Evolutionary conservation across 2,888 invertebrate genomes (phyloP), one percentile per base, ranked within the genome.

Genomic region (Aelia acuminata): DNA sequence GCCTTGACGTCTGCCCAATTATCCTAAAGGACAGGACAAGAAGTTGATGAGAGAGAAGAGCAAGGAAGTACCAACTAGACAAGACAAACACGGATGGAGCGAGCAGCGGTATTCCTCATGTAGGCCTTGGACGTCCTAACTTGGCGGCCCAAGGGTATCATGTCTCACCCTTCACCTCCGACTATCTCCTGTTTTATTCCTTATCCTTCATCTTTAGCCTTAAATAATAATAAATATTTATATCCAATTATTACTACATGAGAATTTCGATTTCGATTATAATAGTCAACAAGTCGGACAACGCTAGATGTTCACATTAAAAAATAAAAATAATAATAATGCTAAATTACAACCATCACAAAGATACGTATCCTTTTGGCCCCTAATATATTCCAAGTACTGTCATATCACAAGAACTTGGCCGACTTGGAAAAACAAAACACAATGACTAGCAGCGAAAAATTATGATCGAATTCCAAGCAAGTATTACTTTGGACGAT

Each of bases 121-220:
- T 18, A 70, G 63, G 7, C 63, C 63, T 70, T 70, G 63, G 31
- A 1, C 18, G 63, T 35, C 63, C 63, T 18, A 70, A 70, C 63
- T 70, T 70, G 63, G 63, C 5, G 18, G 15, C 20, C 35, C 63
- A 70, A 70, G 63, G 63, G 63, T 70, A 70, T 31, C 35, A 1
- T 70, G 63, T 35, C 31, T 70, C 63, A 70, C 63, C 63, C 63
- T 35, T 70, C 63, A 70, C 63, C 63, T 70, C 63, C 2, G 63
- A 18, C 31, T 35, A 70, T 70, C 63, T 70, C 31, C 35, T 35
- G 63, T 31, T 35, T 35, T 70, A 43, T 70, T 70, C 63, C 35
- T 70, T 70, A 70, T 70, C n/a, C 63, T 70, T n/a, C 18, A 70
- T 70, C 63, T 70, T 70, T 35, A 35, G 5, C 20, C 18, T 35